Percentiles rank a stretch among this genome's conserved stretches.
Evolutionary conservation across 1,140 invertebrate species (phyloP).

Genomic region (Caerostris darwini): DNA sequence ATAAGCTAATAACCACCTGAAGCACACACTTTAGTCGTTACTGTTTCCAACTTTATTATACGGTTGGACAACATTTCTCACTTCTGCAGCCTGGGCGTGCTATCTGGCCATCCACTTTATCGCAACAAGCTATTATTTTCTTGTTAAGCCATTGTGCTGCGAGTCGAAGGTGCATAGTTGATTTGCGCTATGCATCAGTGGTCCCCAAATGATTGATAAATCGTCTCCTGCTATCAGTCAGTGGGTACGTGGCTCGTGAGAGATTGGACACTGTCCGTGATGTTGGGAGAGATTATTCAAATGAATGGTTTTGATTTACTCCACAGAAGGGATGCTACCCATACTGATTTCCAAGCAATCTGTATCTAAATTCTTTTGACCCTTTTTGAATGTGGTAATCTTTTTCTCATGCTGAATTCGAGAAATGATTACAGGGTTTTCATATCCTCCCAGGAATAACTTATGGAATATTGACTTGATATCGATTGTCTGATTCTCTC

Average conservation of each 20-base stretch:
- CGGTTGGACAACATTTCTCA: conserved; percentile 35
- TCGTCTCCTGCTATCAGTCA: background rate
- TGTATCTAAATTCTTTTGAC: background rate
- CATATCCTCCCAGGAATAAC: no score
- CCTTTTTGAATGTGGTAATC: background rate
- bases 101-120: background rate
- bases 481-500: no score
- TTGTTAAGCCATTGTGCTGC: background rate
- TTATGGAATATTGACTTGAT: no score
- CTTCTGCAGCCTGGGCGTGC: background rate
- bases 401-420: background rate
- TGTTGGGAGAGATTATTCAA: conserved; percentile 4
- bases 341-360: background rate
- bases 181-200: conserved; percentile 5
- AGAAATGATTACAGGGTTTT: background rate
- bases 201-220: conserved; percentile 55
- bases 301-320: background rate
- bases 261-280: conserved; percentile 34
- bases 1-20: background rate
- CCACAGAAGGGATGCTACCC: background rate
- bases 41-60: background rate
- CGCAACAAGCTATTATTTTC: conserved; percentile 24
- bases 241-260: background rate
- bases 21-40: conserved; percentile 23
- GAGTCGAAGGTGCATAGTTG: conserved; percentile 14